Evolutionary conservation across 1,140 invertebrate genomes (phyloP).

Genomic region (Eriocheir sinensis): DNA sequence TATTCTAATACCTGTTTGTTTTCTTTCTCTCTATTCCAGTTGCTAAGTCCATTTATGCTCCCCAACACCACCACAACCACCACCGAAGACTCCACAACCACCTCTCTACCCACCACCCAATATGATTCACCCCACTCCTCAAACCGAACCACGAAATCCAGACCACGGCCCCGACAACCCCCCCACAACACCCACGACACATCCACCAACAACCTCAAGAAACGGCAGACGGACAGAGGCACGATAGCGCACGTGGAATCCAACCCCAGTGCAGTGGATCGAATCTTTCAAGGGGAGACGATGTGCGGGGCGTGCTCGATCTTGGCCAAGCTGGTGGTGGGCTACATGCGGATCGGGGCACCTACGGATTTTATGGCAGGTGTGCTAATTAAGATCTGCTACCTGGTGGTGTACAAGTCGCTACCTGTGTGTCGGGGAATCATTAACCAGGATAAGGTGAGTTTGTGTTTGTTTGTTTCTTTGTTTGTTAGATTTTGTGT

Average conservation of each 20-base stretch:
- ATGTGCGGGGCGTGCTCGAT: conserved; percentile 68
- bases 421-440: conserved; percentile 71
- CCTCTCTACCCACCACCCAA: no score
- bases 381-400: conserved; percentile 76
- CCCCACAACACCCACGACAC: background rate
- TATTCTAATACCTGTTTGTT: background rate
- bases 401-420: conserved; percentile 67
- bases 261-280: background rate
- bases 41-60: no score
- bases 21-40: no score
- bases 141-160: no score
- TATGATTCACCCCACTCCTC: no score
- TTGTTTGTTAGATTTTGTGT: background rate
- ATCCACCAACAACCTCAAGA: background rate
- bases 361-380: conserved; percentile 73
- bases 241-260: background rate
- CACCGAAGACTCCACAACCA: background rate
- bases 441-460: conserved; percentile 77
- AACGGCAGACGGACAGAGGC: background rate
- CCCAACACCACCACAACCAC: background rate
- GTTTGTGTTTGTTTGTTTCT: background rate
- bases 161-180: background rate
- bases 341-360: conserved; percentile 54
- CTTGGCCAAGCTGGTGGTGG: conserved; percentile 73
- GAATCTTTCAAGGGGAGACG: conserved; percentile 58